Conservation (phyloP, 2,797 vertebrate species). For the Gymnoscopelus braueri region DNA sequence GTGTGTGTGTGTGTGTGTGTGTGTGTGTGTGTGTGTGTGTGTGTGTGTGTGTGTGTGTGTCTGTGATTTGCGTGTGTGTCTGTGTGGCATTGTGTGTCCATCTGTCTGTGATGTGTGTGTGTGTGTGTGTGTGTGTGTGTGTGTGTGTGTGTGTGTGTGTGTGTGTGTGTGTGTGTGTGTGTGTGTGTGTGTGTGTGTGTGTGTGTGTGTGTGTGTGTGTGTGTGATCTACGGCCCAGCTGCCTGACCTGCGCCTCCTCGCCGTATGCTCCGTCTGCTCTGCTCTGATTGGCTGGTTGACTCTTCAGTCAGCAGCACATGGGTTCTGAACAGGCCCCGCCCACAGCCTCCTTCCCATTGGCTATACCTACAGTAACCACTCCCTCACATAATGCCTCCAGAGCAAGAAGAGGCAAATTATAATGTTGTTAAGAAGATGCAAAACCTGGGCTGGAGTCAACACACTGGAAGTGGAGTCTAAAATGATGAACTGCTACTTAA, state of each 20-base stretch:
- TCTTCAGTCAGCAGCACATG: conserved; percentile 48
- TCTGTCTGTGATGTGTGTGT: conserved; percentile 25
- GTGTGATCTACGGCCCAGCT: conserved; percentile 68
- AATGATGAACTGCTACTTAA: no score
- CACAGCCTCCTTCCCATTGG: conserved; percentile 63
- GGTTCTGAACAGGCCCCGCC: no score
- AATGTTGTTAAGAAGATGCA: conserved; percentile 37
- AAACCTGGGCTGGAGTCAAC: conserved; percentile 43
- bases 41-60: no score
- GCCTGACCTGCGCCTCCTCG: conserved; percentile 71
- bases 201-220: no score
- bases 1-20: neutral
- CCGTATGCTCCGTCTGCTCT: conserved; percentile 1
- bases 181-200: no score
- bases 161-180: no score
- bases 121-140: no score
- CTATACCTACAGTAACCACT: conserved; percentile 13
- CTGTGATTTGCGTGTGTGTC: no score
- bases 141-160: no score
- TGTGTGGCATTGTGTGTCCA: conserved; percentile 44
- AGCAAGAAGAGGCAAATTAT: conserved; percentile 67
- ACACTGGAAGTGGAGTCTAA: no score
- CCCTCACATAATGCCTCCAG: conserved; percentile 30
- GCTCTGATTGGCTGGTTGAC: conserved; percentile 58
- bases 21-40: conserved; percentile 1